Evolutionary conservation across 2,888 invertebrate genomes (phyloP).

Genomic region (Furcula furcula): DNA sequence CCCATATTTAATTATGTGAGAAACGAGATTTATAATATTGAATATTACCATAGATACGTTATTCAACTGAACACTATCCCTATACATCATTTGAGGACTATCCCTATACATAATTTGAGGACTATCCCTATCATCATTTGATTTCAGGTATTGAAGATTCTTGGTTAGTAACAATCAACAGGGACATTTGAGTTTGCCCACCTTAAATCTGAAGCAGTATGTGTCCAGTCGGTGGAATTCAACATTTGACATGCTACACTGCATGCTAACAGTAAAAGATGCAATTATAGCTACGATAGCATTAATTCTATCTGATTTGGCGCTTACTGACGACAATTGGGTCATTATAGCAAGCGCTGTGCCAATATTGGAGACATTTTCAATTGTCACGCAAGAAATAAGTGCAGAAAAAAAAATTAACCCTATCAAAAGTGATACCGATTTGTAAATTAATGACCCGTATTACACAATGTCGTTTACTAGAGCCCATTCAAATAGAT

Average conservation of each 20-base stretch:
- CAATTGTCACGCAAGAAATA: slow-evolving; percentile 6
- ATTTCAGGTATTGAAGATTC: too few relatives aligned
- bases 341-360: slow-evolving; percentile 3
- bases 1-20: too few relatives aligned
- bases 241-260: slow-evolving; percentile 10
- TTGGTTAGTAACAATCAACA: slow-evolving; percentile 1
- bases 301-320: not conserved
- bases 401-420: slow-evolving; percentile 2
- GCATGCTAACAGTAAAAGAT: slow-evolving; percentile 2
- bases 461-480: not conserved
- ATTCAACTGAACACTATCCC: too few relatives aligned
- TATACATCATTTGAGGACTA: too few relatives aligned
- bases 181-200: slow-evolving; percentile 1
- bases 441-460: slow-evolving; percentile 5
- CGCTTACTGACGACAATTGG: slow-evolving; percentile 1
- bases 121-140: too few relatives aligned
- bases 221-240: slow-evolving; percentile 5
- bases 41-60: too few relatives aligned
- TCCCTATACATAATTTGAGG: too few relatives aligned
- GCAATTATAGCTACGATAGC: slow-evolving; percentile 9
- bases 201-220: slow-evolving; percentile 8
- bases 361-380: slow-evolving; percentile 5
- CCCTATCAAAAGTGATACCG: not conserved
- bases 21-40: too few relatives aligned
- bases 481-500: not conserved